Base-by-base conservation (phyloP, 1,140 invertebrate species). In the Scaptodrosophila lebanonensis region DNA sequence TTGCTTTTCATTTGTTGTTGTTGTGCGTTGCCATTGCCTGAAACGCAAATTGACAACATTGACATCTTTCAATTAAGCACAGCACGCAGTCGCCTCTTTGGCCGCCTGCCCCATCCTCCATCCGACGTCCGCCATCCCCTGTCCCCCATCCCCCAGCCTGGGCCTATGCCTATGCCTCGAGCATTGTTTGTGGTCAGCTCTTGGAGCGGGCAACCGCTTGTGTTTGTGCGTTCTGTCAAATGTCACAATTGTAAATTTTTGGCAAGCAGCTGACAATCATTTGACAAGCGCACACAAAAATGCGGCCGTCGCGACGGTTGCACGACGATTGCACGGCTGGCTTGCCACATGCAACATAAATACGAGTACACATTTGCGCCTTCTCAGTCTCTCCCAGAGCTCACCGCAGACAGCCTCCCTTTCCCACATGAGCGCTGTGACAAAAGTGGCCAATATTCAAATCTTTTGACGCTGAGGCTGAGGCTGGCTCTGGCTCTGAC, bases 1-100 rank as follows among this genome's bases (percentile, higher is more conserved):
- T 16, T 20, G 15, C 6, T 25, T 25, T 15, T 3, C 38, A 40
- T 6, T 51, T 51, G 36, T 42, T 20, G n/a, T 45, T 45, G 35
- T 38, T 38, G 35, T 79, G 75, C 75, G 68, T 82, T 82, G 61
- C 48, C 73, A 65, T 54, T 47, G 49, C 53, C 17, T 47, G 12
- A 60, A 64, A 63, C 66, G 66, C 76, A 84, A 85, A 83, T 83
- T 83, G 83, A 85, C 83, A 76, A 85, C 83, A 83, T 83, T 83
- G 83, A 85, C 83, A 76, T 85, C 83, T 85, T 85, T 85, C 77
- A 85, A 83, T 85, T 85, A 85, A 83, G 38, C 33, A 51, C 47
- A 50, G 22, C 45, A 64, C 43, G 58, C 64, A 77, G 73, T 73
- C 72, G 79, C 72, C 56, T 57, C 43, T 60, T 47, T 47, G 61